Evolutionary conservation across 2,888 invertebrate genomes (phyloP).

Genomic region (Nematopogon swammerdamellus): DNA sequence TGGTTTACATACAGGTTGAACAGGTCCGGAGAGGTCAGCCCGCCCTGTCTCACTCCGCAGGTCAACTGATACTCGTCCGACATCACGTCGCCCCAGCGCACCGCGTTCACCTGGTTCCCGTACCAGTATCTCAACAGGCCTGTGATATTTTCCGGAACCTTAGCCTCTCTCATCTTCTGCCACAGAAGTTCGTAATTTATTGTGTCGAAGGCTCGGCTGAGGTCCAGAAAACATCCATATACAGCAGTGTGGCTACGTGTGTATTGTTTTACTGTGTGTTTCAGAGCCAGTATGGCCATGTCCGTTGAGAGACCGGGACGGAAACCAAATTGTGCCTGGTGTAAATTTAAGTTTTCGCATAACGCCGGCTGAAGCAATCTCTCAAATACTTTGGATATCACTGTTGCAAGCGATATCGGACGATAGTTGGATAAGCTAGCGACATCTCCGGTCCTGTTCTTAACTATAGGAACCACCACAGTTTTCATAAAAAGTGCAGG

Average conservation of each 20-base stretch:
- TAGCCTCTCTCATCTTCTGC: conserved; percentile 7
- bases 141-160: conserved; percentile 7
- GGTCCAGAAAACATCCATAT: conserved; percentile 11
- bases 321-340: conserved; percentile 13
- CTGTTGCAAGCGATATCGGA: conserved; percentile 11
- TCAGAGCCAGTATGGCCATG: conserved; percentile 10
- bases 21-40: conserved; percentile 4
- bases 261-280: conserved; percentile 8
- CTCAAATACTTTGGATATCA: conserved; percentile 11
- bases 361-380: conserved; percentile 8
- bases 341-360: conserved; percentile 2
- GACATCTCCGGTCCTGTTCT: conserved; percentile 11
- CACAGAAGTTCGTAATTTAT: conserved; percentile 12
- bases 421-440: conserved; percentile 8
- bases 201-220: conserved; percentile 12
- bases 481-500: conserved; percentile 7
- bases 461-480: conserved; percentile 7
- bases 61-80: conserved; percentile 1
- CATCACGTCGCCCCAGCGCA: neutral
- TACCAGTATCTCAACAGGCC: conserved; percentile 2
- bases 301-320: conserved; percentile 12
- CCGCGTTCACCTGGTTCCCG: neutral
- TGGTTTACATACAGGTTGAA: conserved; percentile 4
- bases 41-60: conserved; percentile 12
- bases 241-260: neutral